Evolutionary conservation across 2,888 invertebrate genomes (phyloP).

Genomic region (Meteorus cinctellus): DNA sequence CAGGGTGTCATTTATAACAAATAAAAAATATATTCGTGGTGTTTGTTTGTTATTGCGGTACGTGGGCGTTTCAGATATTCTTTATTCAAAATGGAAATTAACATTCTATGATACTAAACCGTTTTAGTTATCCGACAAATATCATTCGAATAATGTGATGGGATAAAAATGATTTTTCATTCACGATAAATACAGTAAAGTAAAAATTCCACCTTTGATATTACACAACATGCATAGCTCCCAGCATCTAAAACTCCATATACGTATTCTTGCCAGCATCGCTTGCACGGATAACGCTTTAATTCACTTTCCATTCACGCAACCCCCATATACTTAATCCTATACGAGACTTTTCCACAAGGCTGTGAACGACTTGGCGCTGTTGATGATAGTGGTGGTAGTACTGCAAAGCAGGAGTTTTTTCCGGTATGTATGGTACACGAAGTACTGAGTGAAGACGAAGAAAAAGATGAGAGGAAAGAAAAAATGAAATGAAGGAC

Average conservation of each 20-base stretch:
- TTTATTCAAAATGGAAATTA: neutral
- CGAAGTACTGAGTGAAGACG: conserved; percentile 26
- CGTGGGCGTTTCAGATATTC: neutral
- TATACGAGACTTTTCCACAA: conserved; percentile 34
- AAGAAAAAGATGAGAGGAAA: conserved; percentile 41
- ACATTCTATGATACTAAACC: neutral
- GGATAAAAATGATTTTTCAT: neutral
- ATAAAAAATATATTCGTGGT: conserved; percentile 19
- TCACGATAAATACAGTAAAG: neutral
- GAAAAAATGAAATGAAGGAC: conserved; percentile 39
- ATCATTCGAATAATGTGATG: neutral
- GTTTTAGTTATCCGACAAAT: neutral
- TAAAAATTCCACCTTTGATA: neutral
- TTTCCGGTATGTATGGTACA: conserved; percentile 28
- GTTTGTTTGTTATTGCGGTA: neutral
- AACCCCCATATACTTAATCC: conserved; percentile 41
- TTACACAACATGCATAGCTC: neutral
- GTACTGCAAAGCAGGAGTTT: conserved; percentile 29
- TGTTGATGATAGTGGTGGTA: conserved; percentile 9
- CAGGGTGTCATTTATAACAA: conserved; percentile 37
- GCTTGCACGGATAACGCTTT: conserved; percentile 36
- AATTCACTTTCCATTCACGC: conserved; percentile 48
- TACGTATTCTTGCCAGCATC: neutral
- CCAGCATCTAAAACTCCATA: neutral
- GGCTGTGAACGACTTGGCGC: conserved; percentile 34